Conservation (phyloP, 1,140 invertebrate genomes). For the Mesaphorura yosii region DNA sequence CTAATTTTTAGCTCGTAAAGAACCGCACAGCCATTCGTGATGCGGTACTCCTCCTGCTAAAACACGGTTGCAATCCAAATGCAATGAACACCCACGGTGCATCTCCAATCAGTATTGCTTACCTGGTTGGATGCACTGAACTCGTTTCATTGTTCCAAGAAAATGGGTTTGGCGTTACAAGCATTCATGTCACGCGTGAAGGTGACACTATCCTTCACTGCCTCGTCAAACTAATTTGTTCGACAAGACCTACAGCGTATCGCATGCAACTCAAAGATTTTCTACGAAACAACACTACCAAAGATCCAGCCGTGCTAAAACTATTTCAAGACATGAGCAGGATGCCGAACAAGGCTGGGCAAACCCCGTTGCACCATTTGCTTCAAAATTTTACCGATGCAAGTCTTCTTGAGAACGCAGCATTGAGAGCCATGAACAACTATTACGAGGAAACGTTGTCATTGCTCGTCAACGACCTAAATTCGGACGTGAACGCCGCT, state of each 20-base stretch:
- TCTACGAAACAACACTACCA: constrained; percentile 7
- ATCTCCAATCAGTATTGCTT: constrained; percentile 10
- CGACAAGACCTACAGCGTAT: neutral
- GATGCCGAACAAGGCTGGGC: constrained; percentile 7
- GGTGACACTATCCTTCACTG: constrained; percentile 11
- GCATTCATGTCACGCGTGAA: neutral
- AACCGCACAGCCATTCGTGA: no score
- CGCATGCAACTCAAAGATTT: no score
- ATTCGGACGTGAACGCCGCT: constrained; percentile 16
- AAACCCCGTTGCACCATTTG: constrained; percentile 14
- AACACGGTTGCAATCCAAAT: constrained; percentile 4
- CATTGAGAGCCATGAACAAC: no score
- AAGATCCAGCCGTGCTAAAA: neutral
- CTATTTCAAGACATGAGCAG: constrained; percentile 9
- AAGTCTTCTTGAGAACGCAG: no score
- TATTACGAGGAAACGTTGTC: no score
- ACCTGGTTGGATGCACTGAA: neutral
- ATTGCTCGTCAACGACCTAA: constrained; percentile 11
- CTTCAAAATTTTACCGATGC: neutral
- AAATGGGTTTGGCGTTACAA: neutral
- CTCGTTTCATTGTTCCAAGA: constrained; percentile 10
- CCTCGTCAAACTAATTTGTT: neutral
- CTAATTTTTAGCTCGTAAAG: no score
- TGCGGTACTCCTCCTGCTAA: no score
- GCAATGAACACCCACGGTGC: constrained; percentile 2